Conservation (phyloP, 1,140 invertebrate genomes). For the Apis dorsata region DNA sequence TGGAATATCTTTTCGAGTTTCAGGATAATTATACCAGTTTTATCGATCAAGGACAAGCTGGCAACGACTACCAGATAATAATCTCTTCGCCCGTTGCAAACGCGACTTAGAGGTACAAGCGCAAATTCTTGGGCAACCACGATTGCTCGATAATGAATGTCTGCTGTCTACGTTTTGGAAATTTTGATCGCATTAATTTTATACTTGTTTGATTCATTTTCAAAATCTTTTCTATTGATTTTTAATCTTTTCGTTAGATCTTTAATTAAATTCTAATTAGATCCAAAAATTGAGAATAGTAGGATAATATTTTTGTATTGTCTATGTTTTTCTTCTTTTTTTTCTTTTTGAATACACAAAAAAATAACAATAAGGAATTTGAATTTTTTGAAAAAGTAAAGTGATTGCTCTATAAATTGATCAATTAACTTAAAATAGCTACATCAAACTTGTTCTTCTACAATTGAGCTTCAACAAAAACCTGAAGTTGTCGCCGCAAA, state of each 20-base stretch:
- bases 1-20: background rate
- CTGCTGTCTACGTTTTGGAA: background rate
- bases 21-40: conserved; percentile 30
- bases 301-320: too few species aligned
- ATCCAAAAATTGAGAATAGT: too few species aligned
- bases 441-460: background rate
- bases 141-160: background rate
- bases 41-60: conserved; percentile 15
- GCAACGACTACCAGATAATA: conserved; percentile 16
- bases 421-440: background rate
- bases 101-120: background rate
- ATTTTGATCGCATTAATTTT: background rate
- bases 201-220: background rate
- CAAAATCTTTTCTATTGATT: background rate
- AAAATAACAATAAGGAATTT: too few species aligned
- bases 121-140: background rate
- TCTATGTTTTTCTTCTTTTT: too few species aligned
- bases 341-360: too few species aligned
- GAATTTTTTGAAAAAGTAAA: too few species aligned
- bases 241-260: background rate
- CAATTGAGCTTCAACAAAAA: background rate
- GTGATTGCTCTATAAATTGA: too few species aligned
- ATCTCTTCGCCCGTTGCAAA: conserved; percentile 5
- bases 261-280: background rate
- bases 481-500: background rate